A percentile compares a stretch with the other conserved stretches of the same genome.
These are phyloP conservation scores for Catamblyrhynchus diadema DNA, from an alignment of 2,797 vertebrate genomes.

Conservation along the genomic window DNA sequence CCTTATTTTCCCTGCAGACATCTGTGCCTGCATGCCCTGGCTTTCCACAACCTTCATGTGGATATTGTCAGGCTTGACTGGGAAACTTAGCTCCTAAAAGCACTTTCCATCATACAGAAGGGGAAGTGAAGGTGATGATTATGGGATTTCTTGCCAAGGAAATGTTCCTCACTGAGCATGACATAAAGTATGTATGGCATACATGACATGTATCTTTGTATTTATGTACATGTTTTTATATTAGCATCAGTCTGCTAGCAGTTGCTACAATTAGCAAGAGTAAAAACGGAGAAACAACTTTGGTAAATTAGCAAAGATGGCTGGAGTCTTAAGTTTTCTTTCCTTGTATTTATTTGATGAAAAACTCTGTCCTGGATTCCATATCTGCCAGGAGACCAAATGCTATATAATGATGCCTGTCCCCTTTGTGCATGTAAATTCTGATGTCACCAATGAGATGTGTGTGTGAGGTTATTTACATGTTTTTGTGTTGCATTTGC, in stretches of 20 bases:
- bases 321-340: neutral
- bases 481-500: conserved; percentile 59
- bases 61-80: neutral
- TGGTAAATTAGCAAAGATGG: neutral
- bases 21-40: neutral
- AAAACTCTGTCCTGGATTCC: neutral
- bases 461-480: neutral
- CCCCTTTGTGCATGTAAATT: neutral
- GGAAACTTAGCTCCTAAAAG: neutral
- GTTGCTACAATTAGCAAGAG: neutral
- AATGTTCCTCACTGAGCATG: neutral
- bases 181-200: neutral
- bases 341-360: neutral
- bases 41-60: neutral
- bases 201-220: neutral
- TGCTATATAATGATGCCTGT: neutral
- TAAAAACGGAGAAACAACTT: neutral
- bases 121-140: neutral
- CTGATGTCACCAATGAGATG: neutral
- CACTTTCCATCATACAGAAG: neutral
- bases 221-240: neutral
- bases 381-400: neutral
- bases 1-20: neutral
- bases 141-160: neutral
- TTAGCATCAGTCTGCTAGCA: neutral